These are phyloP conservation scores for Datnioides undecimradiatus DNA, from an alignment of 2,113 vertebrate species.

Conservation along the genomic window DNA sequence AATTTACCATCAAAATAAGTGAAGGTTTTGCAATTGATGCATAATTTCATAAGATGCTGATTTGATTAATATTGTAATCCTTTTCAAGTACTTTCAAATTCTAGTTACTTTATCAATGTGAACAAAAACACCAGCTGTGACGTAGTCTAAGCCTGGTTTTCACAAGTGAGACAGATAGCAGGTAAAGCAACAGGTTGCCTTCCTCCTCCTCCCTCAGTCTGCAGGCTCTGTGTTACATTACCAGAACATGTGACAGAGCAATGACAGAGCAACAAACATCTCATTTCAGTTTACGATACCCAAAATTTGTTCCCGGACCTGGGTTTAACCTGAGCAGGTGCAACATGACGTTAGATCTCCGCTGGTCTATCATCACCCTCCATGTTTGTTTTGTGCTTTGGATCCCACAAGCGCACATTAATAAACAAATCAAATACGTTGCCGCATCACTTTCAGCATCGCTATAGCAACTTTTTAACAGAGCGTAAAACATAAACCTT, in stretches of 20 bases:
- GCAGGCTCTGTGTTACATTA: neutral
- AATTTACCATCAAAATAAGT: neutral
- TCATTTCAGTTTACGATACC: neutral
- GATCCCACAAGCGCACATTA: neutral
- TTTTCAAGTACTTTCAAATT: neutral
- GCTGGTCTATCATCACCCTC: neutral
- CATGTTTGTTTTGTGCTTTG: slow-evolving; percentile 12
- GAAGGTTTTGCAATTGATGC: neutral
- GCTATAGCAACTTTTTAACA: neutral
- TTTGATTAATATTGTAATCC: neutral
- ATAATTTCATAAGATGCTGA: neutral
- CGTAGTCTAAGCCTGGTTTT: neutral
- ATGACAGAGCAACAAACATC: neutral
- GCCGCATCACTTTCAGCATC: neutral
- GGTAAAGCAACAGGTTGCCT: slow-evolving; percentile 35
- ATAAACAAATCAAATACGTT: neutral
- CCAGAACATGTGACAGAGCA: neutral
- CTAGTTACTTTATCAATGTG: neutral
- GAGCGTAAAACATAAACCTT: neutral
- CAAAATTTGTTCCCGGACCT: fast-evolving
- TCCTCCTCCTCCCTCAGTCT: neutral
- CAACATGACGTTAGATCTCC: neutral
- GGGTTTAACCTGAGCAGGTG: neutral
- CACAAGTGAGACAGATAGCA: neutral
- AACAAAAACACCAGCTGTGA: neutral